Evolutionary conservation across 2,888 invertebrate species (phyloP).

Genomic region (Lampropteryx suffumata): DNA sequence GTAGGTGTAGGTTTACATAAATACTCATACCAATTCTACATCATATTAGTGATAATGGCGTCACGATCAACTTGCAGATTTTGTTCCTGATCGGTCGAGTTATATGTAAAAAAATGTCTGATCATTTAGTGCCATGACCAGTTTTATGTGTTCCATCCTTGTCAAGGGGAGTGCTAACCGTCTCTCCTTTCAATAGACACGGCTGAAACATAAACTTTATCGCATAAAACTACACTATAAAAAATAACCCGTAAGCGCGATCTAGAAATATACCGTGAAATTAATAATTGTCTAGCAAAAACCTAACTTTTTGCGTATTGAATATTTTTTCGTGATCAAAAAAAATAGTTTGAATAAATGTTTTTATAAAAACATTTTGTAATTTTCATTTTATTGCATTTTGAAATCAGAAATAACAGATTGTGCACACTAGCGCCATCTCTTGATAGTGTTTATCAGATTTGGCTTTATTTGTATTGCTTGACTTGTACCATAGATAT

Average conservation of each 20-base stretch:
- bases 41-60: too few species aligned
- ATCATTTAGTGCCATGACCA: constrained; percentile 60
- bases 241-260: constrained; percentile 41
- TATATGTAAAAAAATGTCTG: constrained; percentile 52
- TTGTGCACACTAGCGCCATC: constrained; percentile 6
- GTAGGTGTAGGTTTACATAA: too few species aligned
- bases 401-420: background rate
- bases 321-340: background rate
- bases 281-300: background rate
- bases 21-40: too few species aligned
- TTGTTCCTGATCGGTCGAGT: too few species aligned
- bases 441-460: background rate
- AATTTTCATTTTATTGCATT: background rate
- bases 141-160: constrained; percentile 89
- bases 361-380: background rate
- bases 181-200: constrained; percentile 99
- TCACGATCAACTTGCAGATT: too few species aligned
- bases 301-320: constrained; percentile 12
- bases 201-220: rapidly evolving
- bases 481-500: too few species aligned
- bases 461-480: too few species aligned
- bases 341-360: background rate
- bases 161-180: constrained; percentile 98
- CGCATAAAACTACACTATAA: constrained; percentile 28
- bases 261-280: constrained; percentile 29